Base-by-base conservation (phyloP, 2,113 vertebrate species). In the human (Homo sapiens) region DNA sequence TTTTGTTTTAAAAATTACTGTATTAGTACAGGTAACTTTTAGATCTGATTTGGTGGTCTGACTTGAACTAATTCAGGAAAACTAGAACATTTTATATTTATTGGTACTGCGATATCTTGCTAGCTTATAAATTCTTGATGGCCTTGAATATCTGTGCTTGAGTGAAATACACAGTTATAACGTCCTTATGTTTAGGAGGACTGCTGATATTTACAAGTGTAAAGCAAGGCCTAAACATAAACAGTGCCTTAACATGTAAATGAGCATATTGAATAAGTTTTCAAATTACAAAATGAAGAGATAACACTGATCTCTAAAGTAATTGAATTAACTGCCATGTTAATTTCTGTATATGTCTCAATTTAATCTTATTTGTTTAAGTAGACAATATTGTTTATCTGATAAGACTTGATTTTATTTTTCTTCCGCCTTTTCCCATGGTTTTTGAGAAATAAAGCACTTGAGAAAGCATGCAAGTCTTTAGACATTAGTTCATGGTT, bases 401-500 rank as follows among this genome's bases (percentile, higher is more conserved):
- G 61, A 40, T 64, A 55, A 88, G 78, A 11, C 35, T 83, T 86
- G 73, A n/a, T 86, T 89, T 95, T 84, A 64, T 64, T 96, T 97
- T 95, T 82, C 38, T 78, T 50, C 40, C 35, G 10, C 27, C 43
- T 14, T 86, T 87, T 52, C 23, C 8, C 13, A 57, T 57, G 12
- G 18, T 40, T 81, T 93, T 90, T 75, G 75, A 76, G 78, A 96
- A 70, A 48, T 9, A 82, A 83, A 87, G 35, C 66, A 16, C 27
- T 84, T 90, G 88, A 57, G 32, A 78, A 80, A 35, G 25, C 32
- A 25, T 40, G 20, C 17, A 64, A 75, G 11, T 72, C 76, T 85
- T 83, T 11, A 72, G 68, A 85, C 20, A 59, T 52, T 48, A 89
- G 43, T 87, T 96, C 66, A 22, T 48, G 52, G 17, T 43, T n/a